These are phyloP conservation scores for Dipus sagitta DNA, from an alignment of 2,797 vertebrate species.

Conservation along the genomic window DNA sequence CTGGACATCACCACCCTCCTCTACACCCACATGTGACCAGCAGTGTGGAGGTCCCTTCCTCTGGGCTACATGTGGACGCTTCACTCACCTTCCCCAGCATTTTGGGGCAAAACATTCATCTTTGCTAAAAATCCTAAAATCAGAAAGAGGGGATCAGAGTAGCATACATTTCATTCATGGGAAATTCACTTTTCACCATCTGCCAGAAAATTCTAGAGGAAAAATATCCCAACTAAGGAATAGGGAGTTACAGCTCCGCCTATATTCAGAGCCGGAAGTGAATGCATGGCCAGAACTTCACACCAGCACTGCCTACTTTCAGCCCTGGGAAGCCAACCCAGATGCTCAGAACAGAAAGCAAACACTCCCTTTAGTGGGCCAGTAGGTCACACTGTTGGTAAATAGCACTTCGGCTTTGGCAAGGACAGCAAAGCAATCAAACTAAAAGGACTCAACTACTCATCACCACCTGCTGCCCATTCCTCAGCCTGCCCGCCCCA, in stretches of 20 bases:
- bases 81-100: neutral
- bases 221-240: conserved; percentile 16
- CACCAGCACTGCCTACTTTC: neutral
- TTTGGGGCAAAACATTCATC: neutral
- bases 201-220: neutral
- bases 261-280: neutral
- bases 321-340: conserved; percentile 14
- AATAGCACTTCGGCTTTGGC: conserved; percentile 40
- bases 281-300: neutral
- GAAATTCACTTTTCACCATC: neutral
- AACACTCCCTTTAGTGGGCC: conserved; percentile 56
- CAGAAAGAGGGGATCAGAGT: conserved; percentile 23
- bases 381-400: conserved; percentile 65
- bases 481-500: neutral
- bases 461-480: conserved; percentile 66
- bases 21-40: neutral
- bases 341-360: conserved; percentile 61
- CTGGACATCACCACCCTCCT: neutral
- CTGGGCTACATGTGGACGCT: neutral
- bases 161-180: neutral
- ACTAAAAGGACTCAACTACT: conserved; percentile 71
- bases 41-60: neutral
- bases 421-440: conserved; percentile 39
- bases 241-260: neutral
- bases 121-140: neutral